A percentile compares a stretch with the other conserved stretches of the same genome.
These are phyloP conservation scores for Chlorospingus flavigularis DNA, from an alignment of 2,797 vertebrate genomes.

Conservation along the genomic window DNA sequence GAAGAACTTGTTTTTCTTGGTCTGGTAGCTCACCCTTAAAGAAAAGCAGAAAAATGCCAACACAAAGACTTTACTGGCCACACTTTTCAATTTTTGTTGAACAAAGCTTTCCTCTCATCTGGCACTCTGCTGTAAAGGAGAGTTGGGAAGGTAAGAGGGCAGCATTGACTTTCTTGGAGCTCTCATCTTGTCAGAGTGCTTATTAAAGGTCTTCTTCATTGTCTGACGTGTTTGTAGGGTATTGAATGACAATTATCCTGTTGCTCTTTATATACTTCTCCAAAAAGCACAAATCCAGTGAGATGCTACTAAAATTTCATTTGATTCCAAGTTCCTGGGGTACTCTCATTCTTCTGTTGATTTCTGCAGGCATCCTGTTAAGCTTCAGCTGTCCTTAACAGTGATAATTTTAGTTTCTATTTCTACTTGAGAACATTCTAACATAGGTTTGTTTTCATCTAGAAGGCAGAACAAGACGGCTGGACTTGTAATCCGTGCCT, in stretches of 20 bases:
- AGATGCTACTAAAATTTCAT: neutral
- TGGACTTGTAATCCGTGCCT: neutral
- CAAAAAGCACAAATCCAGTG: neutral
- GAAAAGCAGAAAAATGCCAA: neutral
- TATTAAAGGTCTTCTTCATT: neutral
- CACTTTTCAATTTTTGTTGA: neutral
- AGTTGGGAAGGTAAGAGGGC: neutral
- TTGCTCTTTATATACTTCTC: neutral
- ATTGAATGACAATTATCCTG: neutral
- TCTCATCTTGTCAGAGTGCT: neutral
- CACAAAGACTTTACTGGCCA: neutral
- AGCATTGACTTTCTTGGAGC: neutral
- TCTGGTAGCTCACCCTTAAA: neutral
- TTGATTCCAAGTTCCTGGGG: neutral
- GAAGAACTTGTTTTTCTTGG: neutral
- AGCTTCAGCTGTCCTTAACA: neutral
- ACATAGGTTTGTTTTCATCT: neutral
- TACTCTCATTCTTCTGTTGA: neutral
- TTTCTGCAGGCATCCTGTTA: neutral
- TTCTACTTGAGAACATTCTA: neutral
- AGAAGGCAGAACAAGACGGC: neutral
- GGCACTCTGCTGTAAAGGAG: neutral
- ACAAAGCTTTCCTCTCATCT: neutral
- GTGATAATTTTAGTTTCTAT: neutral
- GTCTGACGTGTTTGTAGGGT: neutral